Evolutionary conservation across 2,113 vertebrate species (phyloP), one percentile per base, ranked within the genome.

Genomic region (Vulpes vulpes): DNA sequence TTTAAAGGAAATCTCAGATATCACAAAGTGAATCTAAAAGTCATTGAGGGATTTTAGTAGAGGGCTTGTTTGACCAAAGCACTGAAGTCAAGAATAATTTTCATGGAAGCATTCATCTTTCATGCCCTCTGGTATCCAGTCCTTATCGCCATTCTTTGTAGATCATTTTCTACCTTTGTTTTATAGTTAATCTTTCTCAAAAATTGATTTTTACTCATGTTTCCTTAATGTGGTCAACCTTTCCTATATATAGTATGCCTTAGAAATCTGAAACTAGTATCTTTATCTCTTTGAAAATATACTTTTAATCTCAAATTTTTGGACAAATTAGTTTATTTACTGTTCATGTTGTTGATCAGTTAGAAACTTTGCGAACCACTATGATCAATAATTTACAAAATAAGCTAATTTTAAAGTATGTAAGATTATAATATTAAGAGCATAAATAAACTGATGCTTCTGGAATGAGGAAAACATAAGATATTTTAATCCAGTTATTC

Each of bases 401-500:
- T 71, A 60, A 67, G 53, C 7, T 76, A 51, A 60, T 59, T 62
- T 83, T 67, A 55, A 27, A 89, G 19, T 22, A 22, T 51, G 20
- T 30, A 12, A 67, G 32, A 51, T 5, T 87, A 62, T 22, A 93
- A 91, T 11, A 71, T 73, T 59, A 10, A 23, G 2, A 65, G 11
- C 17, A 27, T 69, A 80, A 55, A 38, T 51, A 79, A n/a, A 16
- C 9, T 30, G 27, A 74, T 85, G 23, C 16, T 69, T 10, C 55
- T 67, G 11, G 12, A 80, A 67, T 67, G 9, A 95, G 51, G 7
- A 92, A 89, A 55, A 32, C 4, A 19, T 76, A 62, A 38, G 11
- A 19, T 81, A 7, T 85, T 91, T 91, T 81, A 79, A 94, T 79
- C 87, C 2, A 93, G 2, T 96, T 85, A 64, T 71, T 89, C 38